phyloP scores from a whole-genome alignment of 1,140 invertebrate species.

The Akabosia matsudoensis region DNA sequence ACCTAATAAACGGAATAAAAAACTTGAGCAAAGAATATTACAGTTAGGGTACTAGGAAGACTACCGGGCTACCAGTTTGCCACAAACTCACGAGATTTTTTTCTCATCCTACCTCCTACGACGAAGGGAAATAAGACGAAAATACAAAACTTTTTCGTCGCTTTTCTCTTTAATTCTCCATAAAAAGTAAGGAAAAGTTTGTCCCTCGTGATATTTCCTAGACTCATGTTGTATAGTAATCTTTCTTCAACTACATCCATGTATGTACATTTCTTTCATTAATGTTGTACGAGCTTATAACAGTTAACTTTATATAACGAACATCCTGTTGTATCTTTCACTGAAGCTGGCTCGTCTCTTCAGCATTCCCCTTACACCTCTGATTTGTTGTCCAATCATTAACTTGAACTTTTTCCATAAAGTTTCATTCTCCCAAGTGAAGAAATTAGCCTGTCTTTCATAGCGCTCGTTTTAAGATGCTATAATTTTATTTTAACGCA shows the following conservation, averaged over 20 bases:
- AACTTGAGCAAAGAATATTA: neutral
- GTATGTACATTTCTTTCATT: neutral
- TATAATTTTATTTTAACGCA: too few species aligned
- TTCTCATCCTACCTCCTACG: neutral
- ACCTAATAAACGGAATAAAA: conserved; percentile 16
- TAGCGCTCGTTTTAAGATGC: too few species aligned
- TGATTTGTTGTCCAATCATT: conserved; percentile 23
- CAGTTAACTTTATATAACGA: neutral
- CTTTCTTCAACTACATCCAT: neutral
- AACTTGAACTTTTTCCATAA: neutral
- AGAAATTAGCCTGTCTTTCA: too few species aligned
- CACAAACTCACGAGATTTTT: too few species aligned
- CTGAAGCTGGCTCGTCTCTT: too few species aligned
- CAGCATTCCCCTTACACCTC: neutral
- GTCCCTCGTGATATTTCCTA: neutral
- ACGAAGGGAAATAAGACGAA: neutral
- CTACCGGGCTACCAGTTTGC: too few species aligned
- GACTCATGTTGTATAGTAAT: neutral
- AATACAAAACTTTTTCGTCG: neutral
- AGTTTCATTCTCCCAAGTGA: too few species aligned
- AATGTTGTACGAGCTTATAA: neutral
- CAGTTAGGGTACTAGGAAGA: neutral
- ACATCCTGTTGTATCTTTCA: neutral
- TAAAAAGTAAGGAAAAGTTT: conserved; percentile 9
- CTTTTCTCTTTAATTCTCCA: neutral